A percentile compares a stretch with the other conserved stretches of the same genome.
Evolutionary conservation across 2,113 vertebrate species (phyloP).

Genomic region (Meriones unguiculatus): DNA sequence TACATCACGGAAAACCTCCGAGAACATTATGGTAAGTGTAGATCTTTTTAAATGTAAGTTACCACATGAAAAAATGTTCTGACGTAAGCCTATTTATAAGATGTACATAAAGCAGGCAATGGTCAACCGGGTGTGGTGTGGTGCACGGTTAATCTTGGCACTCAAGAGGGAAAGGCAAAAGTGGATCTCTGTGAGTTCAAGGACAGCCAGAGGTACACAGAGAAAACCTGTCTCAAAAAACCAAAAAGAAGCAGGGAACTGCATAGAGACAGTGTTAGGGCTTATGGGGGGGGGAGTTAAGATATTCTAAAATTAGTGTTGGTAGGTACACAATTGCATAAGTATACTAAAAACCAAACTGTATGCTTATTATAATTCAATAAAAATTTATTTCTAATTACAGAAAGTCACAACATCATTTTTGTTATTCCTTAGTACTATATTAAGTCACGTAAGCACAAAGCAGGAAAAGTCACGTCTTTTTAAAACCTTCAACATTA

Average conservation of each 20-base stretch:
- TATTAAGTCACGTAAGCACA: constrained; percentile 32
- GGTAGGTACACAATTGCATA: not conserved
- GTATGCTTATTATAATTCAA: not conserved
- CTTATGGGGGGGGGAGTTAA: not conserved
- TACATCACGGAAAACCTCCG: not conserved
- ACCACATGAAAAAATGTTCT: not conserved
- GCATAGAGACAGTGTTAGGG: not conserved
- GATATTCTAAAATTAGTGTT: constrained; percentile 15
- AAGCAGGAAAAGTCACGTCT: not conserved
- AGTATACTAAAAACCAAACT: constrained; percentile 37
- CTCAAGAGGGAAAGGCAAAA: not conserved
- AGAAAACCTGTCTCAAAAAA: no score
- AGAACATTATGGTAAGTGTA: not conserved
- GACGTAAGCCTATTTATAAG: constrained; percentile 2
- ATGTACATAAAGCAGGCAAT: not conserved
- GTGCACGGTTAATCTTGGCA: not conserved
- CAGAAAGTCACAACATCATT: not conserved
- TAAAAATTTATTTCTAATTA: constrained; percentile 34
- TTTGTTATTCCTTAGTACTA: not conserved
- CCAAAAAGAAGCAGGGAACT: not conserved
- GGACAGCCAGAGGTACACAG: no score
- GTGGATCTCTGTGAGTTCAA: not conserved
- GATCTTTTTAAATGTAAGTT: constrained; percentile 27
- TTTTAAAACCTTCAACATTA: constrained; percentile 18
- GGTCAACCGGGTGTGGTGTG: not conserved